These are phyloP conservation scores for Calcarius ornatus DNA, from an alignment of 2,113 vertebrate genomes.

Conservation along the genomic window DNA sequence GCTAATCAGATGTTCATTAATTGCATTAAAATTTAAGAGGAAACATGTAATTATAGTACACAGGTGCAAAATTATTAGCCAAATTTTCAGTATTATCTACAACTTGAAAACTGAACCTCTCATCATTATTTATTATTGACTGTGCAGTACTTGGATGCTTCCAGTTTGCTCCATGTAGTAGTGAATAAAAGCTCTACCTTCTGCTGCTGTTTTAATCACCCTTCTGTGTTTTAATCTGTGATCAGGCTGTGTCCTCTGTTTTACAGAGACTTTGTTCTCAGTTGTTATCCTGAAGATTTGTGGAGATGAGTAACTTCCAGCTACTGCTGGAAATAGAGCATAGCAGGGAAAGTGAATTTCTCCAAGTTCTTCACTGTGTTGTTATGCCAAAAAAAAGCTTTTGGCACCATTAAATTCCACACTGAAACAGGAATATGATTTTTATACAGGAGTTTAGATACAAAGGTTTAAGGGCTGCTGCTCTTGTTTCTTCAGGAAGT, in stretches of 20 bases:
- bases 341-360: neutral
- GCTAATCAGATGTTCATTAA: constrained; percentile 9
- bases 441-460: neutral
- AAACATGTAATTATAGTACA: neutral
- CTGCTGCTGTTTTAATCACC: neutral
- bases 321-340: neutral
- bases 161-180: neutral
- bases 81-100: neutral
- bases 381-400: neutral
- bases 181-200: neutral
- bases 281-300: neutral
- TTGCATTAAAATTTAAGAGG: constrained; percentile 17
- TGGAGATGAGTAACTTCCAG: neutral
- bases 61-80: neutral
- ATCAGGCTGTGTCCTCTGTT: neutral
- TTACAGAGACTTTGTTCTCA: neutral
- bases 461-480: neutral
- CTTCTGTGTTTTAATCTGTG: neutral
- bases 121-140: neutral
- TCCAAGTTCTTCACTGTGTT: neutral
- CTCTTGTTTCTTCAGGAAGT: neutral
- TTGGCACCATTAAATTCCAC: neutral
- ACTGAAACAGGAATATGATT: neutral
- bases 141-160: neutral
- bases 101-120: neutral